A percentile compares a stretch with the other conserved stretches of the same genome.
These are phyloP conservation scores for Fulmarus glacialis DNA, from an alignment of 2,113 vertebrate genomes.

Conservation along the genomic window DNA sequence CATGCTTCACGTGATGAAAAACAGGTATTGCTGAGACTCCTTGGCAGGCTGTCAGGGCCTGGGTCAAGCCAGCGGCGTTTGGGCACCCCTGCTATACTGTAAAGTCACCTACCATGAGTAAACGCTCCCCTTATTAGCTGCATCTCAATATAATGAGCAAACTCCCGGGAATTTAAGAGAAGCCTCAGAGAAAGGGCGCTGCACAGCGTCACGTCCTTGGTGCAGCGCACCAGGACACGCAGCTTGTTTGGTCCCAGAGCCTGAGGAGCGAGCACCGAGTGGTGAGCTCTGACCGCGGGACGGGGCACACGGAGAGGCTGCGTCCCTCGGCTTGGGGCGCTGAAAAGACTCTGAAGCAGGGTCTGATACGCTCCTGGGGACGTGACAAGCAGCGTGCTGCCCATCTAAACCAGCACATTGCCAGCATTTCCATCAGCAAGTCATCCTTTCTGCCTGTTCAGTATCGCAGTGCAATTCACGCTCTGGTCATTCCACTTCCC, in stretches of 20 bases:
- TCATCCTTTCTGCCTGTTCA: not conserved
- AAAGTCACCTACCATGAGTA: not conserved
- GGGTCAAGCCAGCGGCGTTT: fast-evolving
- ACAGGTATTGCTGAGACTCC: not conserved
- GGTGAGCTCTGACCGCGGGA: not conserved
- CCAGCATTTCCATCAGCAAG: not conserved
- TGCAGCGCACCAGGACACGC: not conserved
- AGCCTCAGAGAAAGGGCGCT: not conserved
- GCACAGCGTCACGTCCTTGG: fast-evolving
- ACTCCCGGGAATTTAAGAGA: no score
- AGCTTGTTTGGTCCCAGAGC: fast-evolving
- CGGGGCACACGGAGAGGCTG: fast-evolving
- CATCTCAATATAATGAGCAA: not conserved
- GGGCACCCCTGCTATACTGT: not conserved
- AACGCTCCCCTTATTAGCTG: not conserved
- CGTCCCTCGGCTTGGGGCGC: not conserved
- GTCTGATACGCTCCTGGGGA: not conserved
- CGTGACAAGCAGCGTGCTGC: not conserved
- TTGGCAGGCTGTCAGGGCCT: not conserved
- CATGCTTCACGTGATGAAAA: not conserved
- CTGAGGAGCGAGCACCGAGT: not conserved
- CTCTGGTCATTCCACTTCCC: not conserved
- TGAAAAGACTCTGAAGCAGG: not conserved
- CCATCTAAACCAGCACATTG: not conserved
- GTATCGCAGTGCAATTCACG: fast-evolving